Conservation (phyloP, 92 coral and sea anemone species). For the Scolanthus callimorphus region DNA sequence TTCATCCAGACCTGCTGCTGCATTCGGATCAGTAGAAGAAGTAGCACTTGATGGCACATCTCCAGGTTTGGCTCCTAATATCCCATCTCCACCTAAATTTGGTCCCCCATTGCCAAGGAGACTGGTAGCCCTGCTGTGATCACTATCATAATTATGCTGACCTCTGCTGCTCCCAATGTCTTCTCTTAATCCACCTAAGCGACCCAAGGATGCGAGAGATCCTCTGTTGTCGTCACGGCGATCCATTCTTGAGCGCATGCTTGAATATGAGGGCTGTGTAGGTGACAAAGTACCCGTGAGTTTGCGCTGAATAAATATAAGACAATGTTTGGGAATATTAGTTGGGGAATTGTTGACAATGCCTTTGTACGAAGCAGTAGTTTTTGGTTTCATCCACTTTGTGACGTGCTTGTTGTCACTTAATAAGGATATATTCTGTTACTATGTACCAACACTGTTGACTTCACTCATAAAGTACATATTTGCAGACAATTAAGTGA, state of each 20-base stretch:
- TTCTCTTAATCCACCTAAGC: slow-evolving; percentile 19
- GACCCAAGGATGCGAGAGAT: slow-evolving; percentile 25
- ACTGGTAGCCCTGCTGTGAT: slow-evolving; percentile 25
- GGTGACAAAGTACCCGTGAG: slow-evolving; percentile 57
- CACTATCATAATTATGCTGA: slow-evolving; percentile 32
- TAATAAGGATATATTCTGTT: too few relatives aligned
- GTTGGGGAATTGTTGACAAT: too few relatives aligned
- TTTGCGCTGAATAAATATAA: too few relatives aligned
- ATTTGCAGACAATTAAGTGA: too few relatives aligned
- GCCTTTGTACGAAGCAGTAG: too few relatives aligned
- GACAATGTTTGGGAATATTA: too few relatives aligned
- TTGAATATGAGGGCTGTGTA: slow-evolving; percentile 81
- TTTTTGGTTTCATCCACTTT: too few relatives aligned
- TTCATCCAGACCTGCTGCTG: slow-evolving; percentile 31
- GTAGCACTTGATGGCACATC: slow-evolving; percentile 31
- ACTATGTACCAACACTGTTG: too few relatives aligned
- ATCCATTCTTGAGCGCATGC: slow-evolving; percentile 6
- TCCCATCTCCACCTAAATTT: slow-evolving; percentile 80
- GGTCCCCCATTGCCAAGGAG: slow-evolving; percentile 9
- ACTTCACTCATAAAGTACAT: too few relatives aligned
- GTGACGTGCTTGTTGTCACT: too few relatives aligned
- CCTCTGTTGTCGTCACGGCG: neutral
- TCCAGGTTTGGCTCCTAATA: slow-evolving; percentile 92
- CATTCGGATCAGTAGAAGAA: slow-evolving; percentile 14
- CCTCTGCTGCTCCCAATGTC: slow-evolving; percentile 34